Evolutionary conservation across 1,140 invertebrate genomes (phyloP).

Genomic region (Metopolophium dirhodum): DNA sequence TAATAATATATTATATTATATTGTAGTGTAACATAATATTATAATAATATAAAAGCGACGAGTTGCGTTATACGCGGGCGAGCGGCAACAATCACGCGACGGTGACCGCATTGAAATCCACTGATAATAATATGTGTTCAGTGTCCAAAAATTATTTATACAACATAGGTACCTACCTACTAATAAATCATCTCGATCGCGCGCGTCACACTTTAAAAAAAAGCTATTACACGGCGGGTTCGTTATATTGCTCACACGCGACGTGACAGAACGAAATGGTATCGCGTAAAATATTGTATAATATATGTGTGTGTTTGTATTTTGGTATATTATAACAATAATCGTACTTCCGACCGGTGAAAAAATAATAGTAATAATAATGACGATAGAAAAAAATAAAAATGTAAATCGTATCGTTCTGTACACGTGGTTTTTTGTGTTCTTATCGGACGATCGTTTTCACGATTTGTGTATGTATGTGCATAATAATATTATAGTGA

Average conservation of each 20-base stretch:
- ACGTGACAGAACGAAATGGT: conserved; percentile 11
- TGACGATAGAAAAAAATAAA: not conserved
- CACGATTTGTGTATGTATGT: conserved; percentile 5
- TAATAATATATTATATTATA: not conserved
- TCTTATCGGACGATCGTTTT: conserved; percentile 43
- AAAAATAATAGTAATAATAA: not conserved
- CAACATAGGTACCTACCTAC: not conserved
- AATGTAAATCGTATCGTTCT: conserved; percentile 20
- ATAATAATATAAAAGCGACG: not conserved
- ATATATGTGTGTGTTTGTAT: too few relatives aligned
- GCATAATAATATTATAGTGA: not conserved
- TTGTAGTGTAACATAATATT: not conserved
- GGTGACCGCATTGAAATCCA: not conserved
- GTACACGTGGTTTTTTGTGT: conserved; percentile 15
- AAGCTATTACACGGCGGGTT: not conserved
- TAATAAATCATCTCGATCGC: not conserved
- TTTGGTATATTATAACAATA: conserved; percentile 2
- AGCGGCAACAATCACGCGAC: not conserved
- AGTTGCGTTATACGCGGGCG: not conserved
- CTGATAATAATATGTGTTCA: conserved; percentile 5
- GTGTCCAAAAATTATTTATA: not conserved
- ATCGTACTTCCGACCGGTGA: conserved; percentile 27
- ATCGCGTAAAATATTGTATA: not conserved
- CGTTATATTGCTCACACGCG: not conserved
- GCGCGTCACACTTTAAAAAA: not conserved